These are phyloP conservation scores for Mergus octosetaceus DNA, from an alignment of 2,797 vertebrate genomes.

Conservation along the genomic window DNA sequence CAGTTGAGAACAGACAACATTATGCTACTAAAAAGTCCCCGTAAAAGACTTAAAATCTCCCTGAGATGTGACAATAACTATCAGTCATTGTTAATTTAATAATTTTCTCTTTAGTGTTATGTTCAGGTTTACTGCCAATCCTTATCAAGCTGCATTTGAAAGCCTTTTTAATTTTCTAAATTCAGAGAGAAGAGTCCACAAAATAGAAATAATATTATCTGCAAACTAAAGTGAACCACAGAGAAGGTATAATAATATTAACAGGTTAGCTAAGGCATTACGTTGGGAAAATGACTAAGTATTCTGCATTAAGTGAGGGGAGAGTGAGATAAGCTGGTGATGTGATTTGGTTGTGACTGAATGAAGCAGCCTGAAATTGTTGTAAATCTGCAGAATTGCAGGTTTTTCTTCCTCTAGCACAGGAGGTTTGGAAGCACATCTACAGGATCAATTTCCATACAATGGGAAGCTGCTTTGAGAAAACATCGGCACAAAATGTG, in stretches of 20 bases:
- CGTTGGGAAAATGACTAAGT: slow-evolving; percentile 32
- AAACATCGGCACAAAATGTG: neutral
- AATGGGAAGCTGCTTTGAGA: slow-evolving; percentile 5
- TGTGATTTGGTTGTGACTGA: neutral
- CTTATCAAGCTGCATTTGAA: neutral
- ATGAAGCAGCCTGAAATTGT: slow-evolving; percentile 39
- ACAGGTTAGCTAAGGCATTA: neutral
- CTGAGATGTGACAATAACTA: neutral
- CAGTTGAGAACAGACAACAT: neutral
- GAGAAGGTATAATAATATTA: neutral
- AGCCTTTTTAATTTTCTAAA: neutral
- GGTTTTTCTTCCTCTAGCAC: slow-evolving; percentile 15
- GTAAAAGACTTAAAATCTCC: neutral
- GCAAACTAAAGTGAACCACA: neutral
- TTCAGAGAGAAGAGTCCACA: neutral
- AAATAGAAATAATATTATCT: slow-evolving; percentile 8
- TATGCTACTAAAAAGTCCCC: neutral
- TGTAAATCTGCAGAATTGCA: slow-evolving; percentile 21
- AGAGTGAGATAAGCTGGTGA: neutral
- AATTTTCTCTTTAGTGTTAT: neutral
- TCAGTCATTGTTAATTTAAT: neutral
- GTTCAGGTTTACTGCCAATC: neutral
- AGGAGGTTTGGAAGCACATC: slow-evolving; percentile 35
- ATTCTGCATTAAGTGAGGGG: slow-evolving; percentile 6
- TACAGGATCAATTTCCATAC: neutral